A percentile compares a stretch with the other conserved stretches of the same genome.
Conservation (phyloP, 37 sponge, comb jelly and placozoan genomes). For the Aplysina aerophoba region DNA sequence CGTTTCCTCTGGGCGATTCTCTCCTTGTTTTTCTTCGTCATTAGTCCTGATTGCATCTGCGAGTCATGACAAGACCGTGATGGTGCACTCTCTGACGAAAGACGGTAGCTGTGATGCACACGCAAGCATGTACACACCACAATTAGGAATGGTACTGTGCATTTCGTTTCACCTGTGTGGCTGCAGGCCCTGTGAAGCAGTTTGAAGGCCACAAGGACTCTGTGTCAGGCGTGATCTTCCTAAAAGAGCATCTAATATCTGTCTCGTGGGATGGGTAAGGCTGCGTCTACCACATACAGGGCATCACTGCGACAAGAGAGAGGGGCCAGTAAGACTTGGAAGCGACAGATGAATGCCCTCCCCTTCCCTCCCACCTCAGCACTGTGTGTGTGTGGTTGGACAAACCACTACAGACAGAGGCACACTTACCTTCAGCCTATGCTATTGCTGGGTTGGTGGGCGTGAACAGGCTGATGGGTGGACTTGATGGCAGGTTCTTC, state of each 20-base stretch:
- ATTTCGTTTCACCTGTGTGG: background rate
- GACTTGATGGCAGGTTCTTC: background rate
- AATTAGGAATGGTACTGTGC: background rate
- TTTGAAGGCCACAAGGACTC: conserved; percentile 56
- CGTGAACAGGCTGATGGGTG: background rate
- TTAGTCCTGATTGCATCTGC: conserved; percentile 69
- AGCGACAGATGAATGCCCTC: too few species aligned
- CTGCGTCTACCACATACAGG: too few species aligned
- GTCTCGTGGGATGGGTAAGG: conserved; percentile 81
- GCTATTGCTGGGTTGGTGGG: background rate
- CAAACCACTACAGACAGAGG: background rate
- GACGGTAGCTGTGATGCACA: conserved; percentile 7
- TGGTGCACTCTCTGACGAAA: conserved; percentile 54
- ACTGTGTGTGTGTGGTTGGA: conserved; percentile 15
- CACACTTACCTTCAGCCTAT: conserved; percentile 10
- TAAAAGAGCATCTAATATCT: conserved; percentile 49
- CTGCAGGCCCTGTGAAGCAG: conserved; percentile 49
- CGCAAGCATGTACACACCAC: background rate
- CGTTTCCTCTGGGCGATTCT: too few species aligned
- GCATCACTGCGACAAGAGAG: too few species aligned
- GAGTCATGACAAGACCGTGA: conserved; percentile 63
- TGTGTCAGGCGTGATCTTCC: conserved; percentile 56
- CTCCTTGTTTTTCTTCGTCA: background rate
- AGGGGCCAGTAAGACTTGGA: too few species aligned
- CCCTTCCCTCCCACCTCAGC: background rate